phyloP scores from a whole-genome alignment of 2,797 vertebrate species.

The Lophotriccus pileatus region DNA sequence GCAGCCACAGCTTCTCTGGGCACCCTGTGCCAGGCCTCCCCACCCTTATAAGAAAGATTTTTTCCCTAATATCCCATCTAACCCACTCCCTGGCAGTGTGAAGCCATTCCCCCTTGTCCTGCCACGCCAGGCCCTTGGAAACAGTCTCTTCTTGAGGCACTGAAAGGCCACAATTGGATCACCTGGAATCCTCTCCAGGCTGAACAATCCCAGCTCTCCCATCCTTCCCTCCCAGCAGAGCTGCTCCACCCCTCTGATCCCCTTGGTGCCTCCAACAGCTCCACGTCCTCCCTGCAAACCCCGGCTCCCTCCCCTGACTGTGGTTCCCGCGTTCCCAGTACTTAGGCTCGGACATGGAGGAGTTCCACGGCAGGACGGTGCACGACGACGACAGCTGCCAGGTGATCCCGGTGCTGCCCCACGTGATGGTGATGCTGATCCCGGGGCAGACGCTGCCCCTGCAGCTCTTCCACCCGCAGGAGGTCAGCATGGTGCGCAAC shows the following conservation, averaged over 20 bases:
- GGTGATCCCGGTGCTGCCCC: constrained; percentile 90
- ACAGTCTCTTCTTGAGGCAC: fast-evolving
- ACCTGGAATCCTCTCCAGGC: neutral
- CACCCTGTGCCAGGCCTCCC: neutral
- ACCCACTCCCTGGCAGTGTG: neutral
- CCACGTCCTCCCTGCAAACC: fast-evolving
- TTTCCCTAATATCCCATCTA: fast-evolving
- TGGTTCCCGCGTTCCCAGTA: constrained; percentile 76
- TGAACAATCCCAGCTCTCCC: fast-evolving
- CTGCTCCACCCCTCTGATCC: neutral
- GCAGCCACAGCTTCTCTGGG: neutral
- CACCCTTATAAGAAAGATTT: fast-evolving
- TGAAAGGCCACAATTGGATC: fast-evolving
- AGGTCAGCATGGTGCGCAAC: constrained; percentile 97
- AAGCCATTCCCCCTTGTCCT: neutral
- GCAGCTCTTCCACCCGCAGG: constrained; percentile 93
- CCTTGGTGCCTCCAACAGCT: neutral
- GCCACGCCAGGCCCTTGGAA: fast-evolving
- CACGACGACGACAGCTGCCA: constrained; percentile 97
- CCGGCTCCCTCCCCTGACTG: neutral
- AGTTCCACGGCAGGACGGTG: constrained; percentile 94
- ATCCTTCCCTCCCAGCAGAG: neutral
- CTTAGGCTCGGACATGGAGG: constrained; percentile 96
- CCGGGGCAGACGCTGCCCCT: constrained; percentile 95
- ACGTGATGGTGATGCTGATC: constrained; percentile 90